phyloP scores from a whole-genome alignment of 2,113 vertebrate genomes.

The Clupea harengus region DNA sequence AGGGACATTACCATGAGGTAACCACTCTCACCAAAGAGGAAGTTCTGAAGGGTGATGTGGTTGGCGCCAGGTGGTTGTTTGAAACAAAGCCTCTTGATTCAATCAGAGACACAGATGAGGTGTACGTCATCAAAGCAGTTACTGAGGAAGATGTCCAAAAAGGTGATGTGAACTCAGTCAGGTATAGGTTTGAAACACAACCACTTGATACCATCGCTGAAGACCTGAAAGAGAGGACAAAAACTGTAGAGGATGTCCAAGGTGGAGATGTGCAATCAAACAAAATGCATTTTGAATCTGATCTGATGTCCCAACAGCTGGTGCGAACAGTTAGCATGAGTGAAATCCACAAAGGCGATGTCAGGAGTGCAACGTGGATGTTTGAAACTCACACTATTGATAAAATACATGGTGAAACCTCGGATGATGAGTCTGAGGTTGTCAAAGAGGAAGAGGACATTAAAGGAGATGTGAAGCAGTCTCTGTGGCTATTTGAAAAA shows the following conservation, averaged over 20 bases:
- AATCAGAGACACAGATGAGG: slow-evolving; percentile 80
- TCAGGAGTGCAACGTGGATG: slow-evolving; percentile 85
- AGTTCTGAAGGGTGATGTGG: slow-evolving; percentile 81
- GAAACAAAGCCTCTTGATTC: slow-evolving; percentile 89
- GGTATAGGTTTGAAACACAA: slow-evolving; percentile 89
- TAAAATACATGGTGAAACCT: slow-evolving; percentile 79
- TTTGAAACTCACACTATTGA: slow-evolving; percentile 88
- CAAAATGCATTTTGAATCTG: slow-evolving; percentile 80
- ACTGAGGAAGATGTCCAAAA: slow-evolving; percentile 86
- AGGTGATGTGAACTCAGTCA: slow-evolving; percentile 83
- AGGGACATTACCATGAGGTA: slow-evolving; percentile 87
- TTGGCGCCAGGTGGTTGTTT: slow-evolving; percentile 87
- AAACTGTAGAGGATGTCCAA: slow-evolving; percentile 76
- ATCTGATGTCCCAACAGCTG: slow-evolving; percentile 60
- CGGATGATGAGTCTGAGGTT: slow-evolving; percentile 76
- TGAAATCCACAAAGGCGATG: slow-evolving; percentile 86
- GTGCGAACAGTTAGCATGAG: slow-evolving; percentile 82
- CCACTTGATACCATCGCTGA: slow-evolving; percentile 82
- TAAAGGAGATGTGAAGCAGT: slow-evolving; percentile 73
- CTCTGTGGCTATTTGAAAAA: too few species aligned
- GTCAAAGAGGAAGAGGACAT: slow-evolving; percentile 80
- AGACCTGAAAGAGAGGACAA: slow-evolving; percentile 65
- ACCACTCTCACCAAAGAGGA: slow-evolving; percentile 90
- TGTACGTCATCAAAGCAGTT: slow-evolving; percentile 87
- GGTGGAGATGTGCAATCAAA: slow-evolving; percentile 81